Evolutionary conservation across 2,888 invertebrate genomes (phyloP).

Genomic region (Poecilus cupreus): DNA sequence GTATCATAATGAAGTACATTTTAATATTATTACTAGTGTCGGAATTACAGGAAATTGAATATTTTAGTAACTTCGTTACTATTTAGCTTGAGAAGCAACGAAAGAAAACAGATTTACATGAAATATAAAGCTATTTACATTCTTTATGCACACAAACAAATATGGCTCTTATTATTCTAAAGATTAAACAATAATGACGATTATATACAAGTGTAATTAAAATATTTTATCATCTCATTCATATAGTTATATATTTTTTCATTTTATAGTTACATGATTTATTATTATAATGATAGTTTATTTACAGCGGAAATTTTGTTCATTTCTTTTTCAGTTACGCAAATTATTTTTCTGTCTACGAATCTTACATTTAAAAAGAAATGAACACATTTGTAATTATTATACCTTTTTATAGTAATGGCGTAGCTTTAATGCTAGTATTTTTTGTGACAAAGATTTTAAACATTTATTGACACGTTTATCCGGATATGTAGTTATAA

Average conservation of each 20-base stretch:
- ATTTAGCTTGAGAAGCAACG: conserved; percentile 23
- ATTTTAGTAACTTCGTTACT: conserved; percentile 21
- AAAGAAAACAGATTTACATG: conserved; percentile 31
- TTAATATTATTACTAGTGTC: conserved; percentile 7
- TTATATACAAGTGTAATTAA: conserved; percentile 24
- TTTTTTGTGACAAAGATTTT: conserved; percentile 2
- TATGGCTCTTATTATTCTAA: conserved; percentile 43
- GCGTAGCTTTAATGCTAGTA: neutral
- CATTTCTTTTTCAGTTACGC: neutral
- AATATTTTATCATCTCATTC: neutral
- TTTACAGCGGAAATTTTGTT: neutral
- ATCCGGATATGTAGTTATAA: conserved; percentile 19
- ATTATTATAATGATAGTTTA: neutral
- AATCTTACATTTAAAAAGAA: neutral
- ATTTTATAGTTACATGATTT: neutral
- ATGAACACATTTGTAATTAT: neutral
- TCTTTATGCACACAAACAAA: conserved; percentile 25
- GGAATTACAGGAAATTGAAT: conserved; percentile 15
- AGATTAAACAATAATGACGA: conserved; percentile 29
- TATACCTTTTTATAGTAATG: neutral
- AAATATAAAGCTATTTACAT: conserved; percentile 31
- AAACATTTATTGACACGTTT: conserved; percentile 27
- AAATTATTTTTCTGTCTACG: neutral
- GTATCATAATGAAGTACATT: neutral
- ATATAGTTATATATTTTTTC: conserved; percentile 18